These are phyloP conservation scores for Marasmarcha lunaedactyla DNA, from an alignment of 2,888 invertebrate genomes.

Conservation along the genomic window DNA sequence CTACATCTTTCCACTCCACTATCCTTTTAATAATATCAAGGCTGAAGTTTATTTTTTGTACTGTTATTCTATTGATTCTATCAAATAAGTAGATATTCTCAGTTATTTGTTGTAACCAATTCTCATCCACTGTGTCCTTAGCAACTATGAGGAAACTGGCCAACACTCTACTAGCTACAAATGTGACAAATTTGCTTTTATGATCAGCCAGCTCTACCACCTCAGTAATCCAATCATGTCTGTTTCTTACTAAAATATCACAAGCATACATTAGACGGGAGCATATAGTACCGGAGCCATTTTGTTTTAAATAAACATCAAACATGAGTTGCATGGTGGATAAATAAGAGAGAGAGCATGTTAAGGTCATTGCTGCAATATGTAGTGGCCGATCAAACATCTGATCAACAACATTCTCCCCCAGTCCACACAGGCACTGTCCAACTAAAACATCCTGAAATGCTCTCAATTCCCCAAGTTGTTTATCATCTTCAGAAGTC, in stretches of 20 bases:
- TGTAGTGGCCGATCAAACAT: slow-evolving; percentile 76
- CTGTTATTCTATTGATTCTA: slow-evolving; percentile 74
- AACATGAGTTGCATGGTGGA: slow-evolving; percentile 87
- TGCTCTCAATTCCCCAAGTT: slow-evolving; percentile 63
- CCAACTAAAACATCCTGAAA: slow-evolving; percentile 77
- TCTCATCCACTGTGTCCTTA: slow-evolving; percentile 82
- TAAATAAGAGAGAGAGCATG: slow-evolving; percentile 77
- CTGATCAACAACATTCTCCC: slow-evolving; percentile 76
- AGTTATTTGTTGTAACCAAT: slow-evolving; percentile 83
- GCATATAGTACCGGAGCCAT: slow-evolving; percentile 84
- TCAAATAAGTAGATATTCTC: slow-evolving; percentile 77
- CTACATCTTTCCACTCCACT: slow-evolving; percentile 89
- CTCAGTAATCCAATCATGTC: slow-evolving; percentile 86
- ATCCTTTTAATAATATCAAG: slow-evolving; percentile 88
- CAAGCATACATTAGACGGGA: slow-evolving; percentile 83
- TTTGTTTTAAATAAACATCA: slow-evolving; percentile 87
- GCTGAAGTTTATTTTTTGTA: slow-evolving; percentile 85
- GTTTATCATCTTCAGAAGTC: slow-evolving; percentile 47
- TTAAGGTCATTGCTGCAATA: slow-evolving; percentile 58
- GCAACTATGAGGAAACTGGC: slow-evolving; percentile 87
- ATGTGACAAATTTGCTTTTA: slow-evolving; percentile 84
- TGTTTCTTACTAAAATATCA: slow-evolving; percentile 82
- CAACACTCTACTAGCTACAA: slow-evolving; percentile 82
- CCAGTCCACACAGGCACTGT: slow-evolving; percentile 83
- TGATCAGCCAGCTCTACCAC: slow-evolving; percentile 84